These are phyloP conservation scores for Phrynosoma platyrhinos DNA, from an alignment of 2,113 vertebrate species.

Conservation along the genomic window DNA sequence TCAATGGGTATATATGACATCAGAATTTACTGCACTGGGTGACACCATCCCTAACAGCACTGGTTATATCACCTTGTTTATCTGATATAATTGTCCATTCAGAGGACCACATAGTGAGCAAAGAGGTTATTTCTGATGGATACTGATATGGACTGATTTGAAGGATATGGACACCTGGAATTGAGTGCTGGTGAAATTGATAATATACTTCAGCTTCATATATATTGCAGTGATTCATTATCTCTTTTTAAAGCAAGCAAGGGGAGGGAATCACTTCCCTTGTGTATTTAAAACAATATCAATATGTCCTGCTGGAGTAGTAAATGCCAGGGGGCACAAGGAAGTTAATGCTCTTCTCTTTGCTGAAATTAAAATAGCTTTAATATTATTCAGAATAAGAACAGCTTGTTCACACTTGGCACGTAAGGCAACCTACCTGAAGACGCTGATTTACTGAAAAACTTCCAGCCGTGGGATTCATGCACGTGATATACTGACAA, in stretches of 20 bases:
- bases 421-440: constrained; percentile 79
- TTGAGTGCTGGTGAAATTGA: not conserved
- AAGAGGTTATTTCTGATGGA: not conserved
- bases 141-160: not conserved
- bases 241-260: not conserved
- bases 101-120: not conserved
- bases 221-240: not conserved
- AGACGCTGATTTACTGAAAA: constrained; percentile 92
- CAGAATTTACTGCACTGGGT: too few species aligned
- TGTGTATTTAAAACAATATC: not conserved
- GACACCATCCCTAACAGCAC: too few species aligned
- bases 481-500: constrained; percentile 90
- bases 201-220: not conserved
- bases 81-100: not conserved
- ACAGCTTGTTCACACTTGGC: constrained; percentile 60
- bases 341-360: constrained; percentile 63
- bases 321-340: constrained; percentile 41
- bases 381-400: constrained; percentile 65
- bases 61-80: not conserved
- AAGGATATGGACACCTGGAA: not conserved
- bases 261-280: not conserved
- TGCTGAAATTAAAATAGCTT: constrained; percentile 77
- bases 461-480: constrained; percentile 93
- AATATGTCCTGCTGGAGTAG: constrained; percentile 31
- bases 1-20: too few species aligned